Percentiles rank a stretch among this genome's conserved stretches.
phyloP scores from a whole-genome alignment of 2,113 vertebrate genomes.

The Aix galericulata region DNA sequence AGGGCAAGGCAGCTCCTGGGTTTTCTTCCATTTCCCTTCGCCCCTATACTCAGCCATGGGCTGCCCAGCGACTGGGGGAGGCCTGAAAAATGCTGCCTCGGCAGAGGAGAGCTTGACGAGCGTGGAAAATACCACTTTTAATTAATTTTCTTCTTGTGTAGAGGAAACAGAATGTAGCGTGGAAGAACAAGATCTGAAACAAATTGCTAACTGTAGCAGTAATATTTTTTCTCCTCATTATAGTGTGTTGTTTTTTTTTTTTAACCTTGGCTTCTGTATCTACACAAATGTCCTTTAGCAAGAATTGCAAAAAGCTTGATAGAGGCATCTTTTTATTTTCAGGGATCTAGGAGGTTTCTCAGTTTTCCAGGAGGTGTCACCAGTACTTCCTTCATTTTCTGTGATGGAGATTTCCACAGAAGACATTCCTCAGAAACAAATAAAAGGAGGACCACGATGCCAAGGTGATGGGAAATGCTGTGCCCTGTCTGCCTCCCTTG shows the following conservation, averaged over 20 bases:
- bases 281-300: not conserved
- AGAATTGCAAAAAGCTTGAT: not conserved
- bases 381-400: conserved; percentile 13
- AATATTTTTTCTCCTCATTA: not conserved
- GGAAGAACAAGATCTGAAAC: not conserved
- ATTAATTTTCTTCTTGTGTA: conserved; percentile 33
- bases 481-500: not conserved
- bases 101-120: not conserved
- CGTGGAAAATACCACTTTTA: not conserved
- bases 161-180: not conserved
- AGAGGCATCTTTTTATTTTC: not conserved
- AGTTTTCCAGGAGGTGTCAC: conserved; percentile 55
- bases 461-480: not conserved
- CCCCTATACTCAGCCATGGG: fast-evolving
- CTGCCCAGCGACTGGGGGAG: not conserved
- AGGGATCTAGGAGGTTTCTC: not conserved
- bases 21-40: not conserved
- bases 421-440: not conserved
- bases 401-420: not conserved
- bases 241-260: not conserved
- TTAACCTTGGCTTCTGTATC: not conserved
- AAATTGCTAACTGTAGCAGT: not conserved
- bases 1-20: not conserved
- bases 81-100: not conserved
- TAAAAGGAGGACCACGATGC: not conserved